Evolutionary conservation across 1,140 invertebrate genomes (phyloP).

Genomic region (Hylyphantes graminicola): DNA sequence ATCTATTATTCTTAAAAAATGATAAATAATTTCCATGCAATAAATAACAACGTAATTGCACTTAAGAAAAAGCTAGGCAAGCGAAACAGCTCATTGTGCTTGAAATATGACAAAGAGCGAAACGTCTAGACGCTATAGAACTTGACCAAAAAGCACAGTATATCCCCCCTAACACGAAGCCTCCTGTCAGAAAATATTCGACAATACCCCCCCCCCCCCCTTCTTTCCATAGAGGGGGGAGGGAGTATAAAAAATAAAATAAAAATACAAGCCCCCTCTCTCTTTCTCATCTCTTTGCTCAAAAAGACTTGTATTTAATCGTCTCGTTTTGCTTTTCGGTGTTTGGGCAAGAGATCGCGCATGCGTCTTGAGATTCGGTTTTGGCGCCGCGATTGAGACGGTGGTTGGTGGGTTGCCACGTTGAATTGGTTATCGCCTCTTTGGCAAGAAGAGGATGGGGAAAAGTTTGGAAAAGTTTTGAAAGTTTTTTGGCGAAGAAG

Average conservation of each 20-base stretch:
- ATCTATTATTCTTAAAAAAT: no score
- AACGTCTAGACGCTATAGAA: conserved; percentile 55
- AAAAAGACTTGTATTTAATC: conserved; percentile 50
- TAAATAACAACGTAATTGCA: no score
- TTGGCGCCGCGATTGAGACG: conserved; percentile 41
- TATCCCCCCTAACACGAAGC: conserved; percentile 32
- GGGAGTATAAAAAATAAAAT: conserved; percentile 6
- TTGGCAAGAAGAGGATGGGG: no score
- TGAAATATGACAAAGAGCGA: conserved; percentile 52
- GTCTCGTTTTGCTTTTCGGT: conserved; percentile 52
- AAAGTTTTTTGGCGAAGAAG: no score
- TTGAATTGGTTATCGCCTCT: no score
- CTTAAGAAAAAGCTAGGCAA: background rate
- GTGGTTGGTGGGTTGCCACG: background rate
- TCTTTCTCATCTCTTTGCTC: conserved; percentile 2
- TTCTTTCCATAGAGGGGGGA: background rate
- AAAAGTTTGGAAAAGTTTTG: no score
- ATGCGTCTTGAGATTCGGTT: conserved; percentile 16
- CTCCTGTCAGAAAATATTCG: conserved; percentile 33
- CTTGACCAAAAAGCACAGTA: conserved; percentile 58
- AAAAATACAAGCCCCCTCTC: background rate
- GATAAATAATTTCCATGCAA: no score
- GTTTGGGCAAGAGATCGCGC: conserved; percentile 54
- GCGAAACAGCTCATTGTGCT: conserved; percentile 27
- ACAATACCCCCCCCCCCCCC: conserved; percentile 1